Conservation (phyloP, 64 coral and sea anemone species). For the Actinia equina region DNA sequence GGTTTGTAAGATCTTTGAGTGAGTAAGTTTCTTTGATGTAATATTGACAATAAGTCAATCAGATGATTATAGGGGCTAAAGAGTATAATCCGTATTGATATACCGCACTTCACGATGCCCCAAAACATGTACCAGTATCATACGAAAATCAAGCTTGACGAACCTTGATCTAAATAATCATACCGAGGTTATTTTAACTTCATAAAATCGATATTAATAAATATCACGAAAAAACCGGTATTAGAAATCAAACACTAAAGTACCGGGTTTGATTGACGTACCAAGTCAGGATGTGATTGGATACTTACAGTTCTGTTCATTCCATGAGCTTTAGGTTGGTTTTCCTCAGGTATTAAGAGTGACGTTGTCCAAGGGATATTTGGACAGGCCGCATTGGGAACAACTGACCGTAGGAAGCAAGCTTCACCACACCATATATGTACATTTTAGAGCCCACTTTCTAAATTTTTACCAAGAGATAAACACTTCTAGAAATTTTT, state of each 20-base stretch:
- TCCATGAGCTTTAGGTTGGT: background rate
- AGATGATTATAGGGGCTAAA: background rate
- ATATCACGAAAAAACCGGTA: background rate
- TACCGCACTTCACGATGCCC: background rate
- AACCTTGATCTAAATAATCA: background rate
- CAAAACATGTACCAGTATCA: background rate
- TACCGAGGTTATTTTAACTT: background rate
- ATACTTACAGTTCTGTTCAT: background rate
- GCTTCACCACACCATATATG: background rate
- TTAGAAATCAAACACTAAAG: background rate
- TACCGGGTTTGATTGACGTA: background rate
- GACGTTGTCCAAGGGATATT: background rate
- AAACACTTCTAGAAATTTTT: background rate
- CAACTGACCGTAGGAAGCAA: background rate
- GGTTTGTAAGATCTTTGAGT: background rate
- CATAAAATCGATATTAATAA: background rate
- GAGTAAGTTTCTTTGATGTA: background rate
- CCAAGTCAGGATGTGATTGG: background rate
- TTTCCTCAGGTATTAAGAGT: background rate
- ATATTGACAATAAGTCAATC: constrained; percentile 10
- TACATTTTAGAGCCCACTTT: background rate
- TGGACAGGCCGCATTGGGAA: background rate
- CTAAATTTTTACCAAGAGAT: background rate
- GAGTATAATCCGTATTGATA: background rate
- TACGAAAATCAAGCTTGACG: background rate